Evolutionary conservation across 2,113 vertebrate genomes (phyloP), one percentile per base, ranked within the genome.

Genomic region (Chroicocephalus ridibundus): DNA sequence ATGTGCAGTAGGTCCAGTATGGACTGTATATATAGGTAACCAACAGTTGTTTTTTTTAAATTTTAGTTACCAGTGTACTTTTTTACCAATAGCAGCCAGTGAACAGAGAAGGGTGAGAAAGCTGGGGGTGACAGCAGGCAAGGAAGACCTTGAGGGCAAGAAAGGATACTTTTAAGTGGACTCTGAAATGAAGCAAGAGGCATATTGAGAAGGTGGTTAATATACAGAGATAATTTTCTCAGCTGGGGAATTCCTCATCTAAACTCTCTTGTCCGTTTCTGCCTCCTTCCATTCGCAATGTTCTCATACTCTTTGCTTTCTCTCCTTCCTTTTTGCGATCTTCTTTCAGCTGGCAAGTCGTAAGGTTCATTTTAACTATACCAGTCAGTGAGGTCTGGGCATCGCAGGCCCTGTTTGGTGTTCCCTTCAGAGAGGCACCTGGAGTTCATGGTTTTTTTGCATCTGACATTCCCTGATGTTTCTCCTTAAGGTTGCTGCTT

Each of bases 351-450:
- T 87, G 51, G 27, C 8, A 81, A 2, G 2, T 26, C 3, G 1
- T 44, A 62, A 78, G 12, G 12, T 84, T 74, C 13, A 54, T 72
- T 78, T 92, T 68, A 81, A 46, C 29, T 51, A 13, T 0, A 94
- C 47, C 29, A 83, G 34, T 58, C 72, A 51, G 42, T 21, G 36
- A 55, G 27, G 14, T 62, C 15, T 66, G 52, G 47, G 18, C 42
- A 93, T 47, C 2, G 0, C 19, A 18, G 15, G 44, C 44, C 22
- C 22, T 62, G 0, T 60, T 51, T 25, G 32, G 36, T 0, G 1
- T 25, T 85, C 17, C 40, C 51, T 64, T 64, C 65, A 51, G 42
- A 89, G 15, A 87, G 17, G 64, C 34, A 78, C 8, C 2, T 8
- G 29, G 18, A 84, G 82, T 86, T 60, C 5, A 70, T 6, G 1